Evolutionary conservation across 2,113 vertebrate species (phyloP).

Genomic region (Sprattus sprattus): DNA sequence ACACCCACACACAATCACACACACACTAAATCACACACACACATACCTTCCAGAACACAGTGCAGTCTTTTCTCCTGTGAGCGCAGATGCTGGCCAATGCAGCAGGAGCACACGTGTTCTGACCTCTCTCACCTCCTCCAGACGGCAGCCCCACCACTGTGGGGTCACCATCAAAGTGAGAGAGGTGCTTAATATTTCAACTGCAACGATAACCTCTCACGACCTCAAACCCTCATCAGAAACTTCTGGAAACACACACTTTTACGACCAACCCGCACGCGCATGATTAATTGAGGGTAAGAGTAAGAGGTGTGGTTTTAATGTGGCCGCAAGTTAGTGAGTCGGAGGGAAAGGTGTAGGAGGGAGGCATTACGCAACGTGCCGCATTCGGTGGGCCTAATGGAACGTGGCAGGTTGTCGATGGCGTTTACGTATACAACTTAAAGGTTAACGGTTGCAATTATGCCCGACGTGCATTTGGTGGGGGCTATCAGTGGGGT

Average conservation of each 20-base stretch:
- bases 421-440: constrained; percentile 62
- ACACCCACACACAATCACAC: no score
- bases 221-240: background rate
- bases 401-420: constrained; percentile 60
- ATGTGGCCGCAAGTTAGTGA: constrained; percentile 1
- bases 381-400: constrained; percentile 44
- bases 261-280: background rate
- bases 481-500: constrained; percentile 55
- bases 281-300: background rate
- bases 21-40: no score
- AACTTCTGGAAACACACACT: background rate
- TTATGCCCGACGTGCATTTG: constrained; percentile 54
- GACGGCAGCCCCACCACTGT: no score
- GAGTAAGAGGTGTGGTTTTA: background rate
- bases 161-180: background rate
- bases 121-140: no score
- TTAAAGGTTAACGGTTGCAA: constrained; percentile 67
- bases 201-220: background rate
- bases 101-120: no score
- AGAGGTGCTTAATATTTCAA: background rate
- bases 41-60: no score
- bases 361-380: constrained; percentile 49
- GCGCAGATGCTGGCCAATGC: no score
- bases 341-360: constrained; percentile 33
- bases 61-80: no score